A percentile compares a stretch with the other conserved stretches of the same genome.
Evolutionary conservation across 2,797 vertebrate genomes (phyloP).

Genomic region (Enteromius radiatus): DNA sequence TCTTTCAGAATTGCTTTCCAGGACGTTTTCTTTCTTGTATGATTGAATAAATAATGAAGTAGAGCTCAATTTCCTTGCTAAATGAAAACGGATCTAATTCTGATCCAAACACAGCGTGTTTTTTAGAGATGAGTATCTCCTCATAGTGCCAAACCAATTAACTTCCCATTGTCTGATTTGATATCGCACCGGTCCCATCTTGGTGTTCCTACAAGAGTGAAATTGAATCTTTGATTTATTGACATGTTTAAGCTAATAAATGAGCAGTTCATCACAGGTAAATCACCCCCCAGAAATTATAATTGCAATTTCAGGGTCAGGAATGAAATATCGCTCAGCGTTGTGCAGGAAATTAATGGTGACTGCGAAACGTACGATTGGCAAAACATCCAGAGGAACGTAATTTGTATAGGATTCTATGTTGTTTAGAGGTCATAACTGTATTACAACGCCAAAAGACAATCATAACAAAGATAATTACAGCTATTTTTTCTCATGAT

Average conservation of each 20-base stretch:
- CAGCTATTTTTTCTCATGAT: constrained; percentile 9
- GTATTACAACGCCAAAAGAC: constrained; percentile 27
- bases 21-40: background rate
- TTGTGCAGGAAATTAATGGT: constrained; percentile 32
- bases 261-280: constrained; percentile 50
- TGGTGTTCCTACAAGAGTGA: constrained; percentile 18
- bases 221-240: constrained; percentile 54
- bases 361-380: constrained; percentile 13
- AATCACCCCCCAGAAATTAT: constrained; percentile 54
- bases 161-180: constrained; percentile 45
- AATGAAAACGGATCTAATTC: constrained; percentile 34
- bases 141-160: constrained; percentile 49
- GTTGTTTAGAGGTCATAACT: constrained; percentile 30
- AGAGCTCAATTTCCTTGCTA: background rate
- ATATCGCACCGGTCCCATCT: constrained; percentile 14
- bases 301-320: constrained; percentile 58
- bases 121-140: constrained; percentile 29
- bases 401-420: constrained; percentile 16
- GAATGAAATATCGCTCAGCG: background rate
- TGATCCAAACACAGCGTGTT: constrained; percentile 26
- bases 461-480: constrained; percentile 19
- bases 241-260: constrained; percentile 43
- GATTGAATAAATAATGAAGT: constrained; percentile 24
- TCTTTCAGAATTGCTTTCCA: constrained; percentile 8
- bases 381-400: background rate